Evolutionary conservation across 2,888 invertebrate species (phyloP), one percentile per base, ranked within the genome.

Genomic region (Sabatieria punctata): DNA sequence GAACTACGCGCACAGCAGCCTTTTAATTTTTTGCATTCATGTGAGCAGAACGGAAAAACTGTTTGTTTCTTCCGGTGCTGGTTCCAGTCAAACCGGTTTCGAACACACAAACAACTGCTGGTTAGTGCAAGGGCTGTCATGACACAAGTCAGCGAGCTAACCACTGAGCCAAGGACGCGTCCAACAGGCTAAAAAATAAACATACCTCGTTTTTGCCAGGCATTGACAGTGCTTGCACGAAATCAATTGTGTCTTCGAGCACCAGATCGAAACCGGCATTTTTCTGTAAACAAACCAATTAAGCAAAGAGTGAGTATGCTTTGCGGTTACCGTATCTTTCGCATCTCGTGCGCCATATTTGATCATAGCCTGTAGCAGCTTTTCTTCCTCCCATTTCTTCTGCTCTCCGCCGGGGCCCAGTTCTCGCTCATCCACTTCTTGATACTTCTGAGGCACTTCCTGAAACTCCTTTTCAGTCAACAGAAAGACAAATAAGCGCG

Each of bases 351-450:
- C 85, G 8, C 95, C 95, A 72, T 91, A 88, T 59, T 80, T 80
- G 63, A 85, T 85, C 46, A 83, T 78, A 2, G 91, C 93, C 3
- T 85, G 84, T 43, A 81, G 80, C 71, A 95, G 80, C 68, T 91
- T 88, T 64, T 93, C 93, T 49, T 89, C 85, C 68, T 97, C 95
- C 95, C 95, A 97, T 37, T 86, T 86, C 57, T 80, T 78, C 68
- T 75, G 75, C 53, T 77, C 76, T 35, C 70, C 70, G 54, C 73
- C 71, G 2, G 71, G 71, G 23, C 68, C 68, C 48, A 68, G 80
- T 65, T 93, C 89, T 54, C 77, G 74, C 56, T 85, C 84, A 68
- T 85, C 85, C 26, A 82, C 78, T 71, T 85, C 85, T 51, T 82
- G 25, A 43, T 52, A 43, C n/a, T 19, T 36, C 23, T 18, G 19